Base-by-base conservation (phyloP, 2,797 vertebrate genomes). In the Heliangelus exortis region DNA sequence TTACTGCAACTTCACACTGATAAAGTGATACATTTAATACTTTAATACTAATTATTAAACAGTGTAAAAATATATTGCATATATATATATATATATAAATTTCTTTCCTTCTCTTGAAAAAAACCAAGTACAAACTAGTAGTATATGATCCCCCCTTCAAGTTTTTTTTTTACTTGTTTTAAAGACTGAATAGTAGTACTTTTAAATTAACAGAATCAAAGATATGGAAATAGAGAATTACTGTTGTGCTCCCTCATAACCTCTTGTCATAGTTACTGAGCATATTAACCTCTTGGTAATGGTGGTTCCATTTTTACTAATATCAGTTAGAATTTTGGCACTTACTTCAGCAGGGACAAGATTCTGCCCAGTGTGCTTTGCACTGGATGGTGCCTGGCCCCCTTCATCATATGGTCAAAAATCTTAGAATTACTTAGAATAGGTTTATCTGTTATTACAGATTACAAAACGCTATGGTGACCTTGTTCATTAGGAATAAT, bases 1-100 rank as follows among this genome's bases (percentile, higher is more conserved):
- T 88, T 86, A 93, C 95, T 92, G 86, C 65, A 95, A 96, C 95
- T 84, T 93, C 95, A 93, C 95, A 88, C 92, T 63, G 95, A 97
- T 95, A 96, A 96, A 97, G 97, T 95, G 95, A 96, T 88, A 50
- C 48, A 51, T 51, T 51, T 51, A 51, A 51, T 51, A 26, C 50
- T 26, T 41, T 41, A 41, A 41, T 41, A 41, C 91, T 96, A 91
- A 94, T 96, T 97, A 97, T 96, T 96, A 96, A 95, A 97, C 95
- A 95, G 97, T 97, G 97, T 97, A 98, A 97, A 98, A 98, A 97
- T 97, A 98, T 96, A 97, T 95, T 97, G 93, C 87, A 86, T 96
- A 94, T 96, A 95, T 95, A 94, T 93, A 53, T 53, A 53, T 53
- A 54, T 94, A 96, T 95, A 97, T 89, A 94, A 84, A 94, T 93